Base-by-base conservation (phyloP, 1,140 invertebrate genomes). In the Aphis craccivora region DNA sequence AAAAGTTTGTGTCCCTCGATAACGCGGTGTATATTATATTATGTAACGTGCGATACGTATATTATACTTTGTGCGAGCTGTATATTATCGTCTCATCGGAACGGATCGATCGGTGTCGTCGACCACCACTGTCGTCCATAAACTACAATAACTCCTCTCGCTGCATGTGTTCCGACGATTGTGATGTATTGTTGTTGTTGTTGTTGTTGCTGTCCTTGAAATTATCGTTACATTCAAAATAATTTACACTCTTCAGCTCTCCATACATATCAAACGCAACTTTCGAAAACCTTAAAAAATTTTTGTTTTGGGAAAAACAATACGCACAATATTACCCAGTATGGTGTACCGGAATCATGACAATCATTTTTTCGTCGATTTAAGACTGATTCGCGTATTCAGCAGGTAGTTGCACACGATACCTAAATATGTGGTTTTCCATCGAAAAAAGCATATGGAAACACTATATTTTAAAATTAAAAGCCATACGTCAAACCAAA, bases 401-500 rank as follows among this genome's bases (percentile, higher is more conserved):
- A 2, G 14, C 18, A 51, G 48, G n/a, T n/a, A 40, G 37, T 7
- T 53, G 23, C 53, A 30, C 11, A 4, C 4, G 60, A 67, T n/a
- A 18, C 30, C 30, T 18, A 40, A 40, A 40, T 40, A 53, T 4
- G 30, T 0, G 4, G 14, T n/a, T 11, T 2, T 9, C 8, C 3
- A 30, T 30, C 2, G 9, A 22, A n/a, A n/a, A n/a, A 5, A 14
- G 4, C 18, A n/a, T 18, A 67, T 3, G 14, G 5, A 0, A 0
- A 30, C 3, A 60, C 55, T 30, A 67, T 30, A 18, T n/a, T 5
- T 60, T 60, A 53, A 53, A 23, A 53, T 53, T 25, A 9, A 30
- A 60, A 30, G 30, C 2, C 8, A 60, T 9, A n/a, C 30, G 25
- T 60, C 30, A 30, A 25, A 67, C 2, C 11, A 67, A 67, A 7